phyloP scores from a whole-genome alignment of 64 coral and sea anemone species.

The Montipora sp. region DNA sequence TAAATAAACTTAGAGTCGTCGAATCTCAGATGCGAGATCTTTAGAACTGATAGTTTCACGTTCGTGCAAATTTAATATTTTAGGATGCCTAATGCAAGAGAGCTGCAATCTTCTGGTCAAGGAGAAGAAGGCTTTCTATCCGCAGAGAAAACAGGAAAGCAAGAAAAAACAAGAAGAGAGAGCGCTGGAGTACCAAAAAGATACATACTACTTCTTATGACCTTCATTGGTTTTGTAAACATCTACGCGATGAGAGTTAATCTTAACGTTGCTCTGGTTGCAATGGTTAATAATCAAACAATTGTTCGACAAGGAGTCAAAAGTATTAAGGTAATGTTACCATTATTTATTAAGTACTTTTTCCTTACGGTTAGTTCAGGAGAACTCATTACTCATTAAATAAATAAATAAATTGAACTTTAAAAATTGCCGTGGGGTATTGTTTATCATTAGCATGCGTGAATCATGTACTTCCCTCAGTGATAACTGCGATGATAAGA shows the following conservation, averaged over 20 bases:
- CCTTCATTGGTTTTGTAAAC: slow-evolving; percentile 86
- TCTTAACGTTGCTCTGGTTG: slow-evolving; percentile 86
- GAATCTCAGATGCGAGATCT: neutral
- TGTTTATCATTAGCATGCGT: too few species aligned
- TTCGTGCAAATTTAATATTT: neutral
- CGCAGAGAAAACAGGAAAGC: neutral
- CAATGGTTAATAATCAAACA: slow-evolving; percentile 93
- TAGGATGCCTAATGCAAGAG: neutral
- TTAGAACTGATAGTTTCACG: too few species aligned
- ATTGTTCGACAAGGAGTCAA: slow-evolving; percentile 62
- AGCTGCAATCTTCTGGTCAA: neutral
- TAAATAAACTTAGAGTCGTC: too few species aligned
- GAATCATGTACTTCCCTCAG: too few species aligned
- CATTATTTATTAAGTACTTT: neutral
- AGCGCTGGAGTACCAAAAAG: slow-evolving; percentile 55
- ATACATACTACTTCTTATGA: slow-evolving; percentile 91
- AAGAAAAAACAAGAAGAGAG: neutral
- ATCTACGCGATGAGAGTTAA: slow-evolving; percentile 96
- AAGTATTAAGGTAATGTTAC: slow-evolving; percentile 62
- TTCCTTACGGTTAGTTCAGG: too few species aligned
- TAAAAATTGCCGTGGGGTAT: too few species aligned
- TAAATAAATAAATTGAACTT: too few species aligned
- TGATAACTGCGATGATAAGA: too few species aligned
- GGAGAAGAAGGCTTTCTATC: neutral
- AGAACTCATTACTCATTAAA: too few species aligned